Evolutionary conservation across 2,888 invertebrate species (phyloP), one percentile per base, ranked within the genome.

Genomic region (Agrenia bidenticulata): DNA sequence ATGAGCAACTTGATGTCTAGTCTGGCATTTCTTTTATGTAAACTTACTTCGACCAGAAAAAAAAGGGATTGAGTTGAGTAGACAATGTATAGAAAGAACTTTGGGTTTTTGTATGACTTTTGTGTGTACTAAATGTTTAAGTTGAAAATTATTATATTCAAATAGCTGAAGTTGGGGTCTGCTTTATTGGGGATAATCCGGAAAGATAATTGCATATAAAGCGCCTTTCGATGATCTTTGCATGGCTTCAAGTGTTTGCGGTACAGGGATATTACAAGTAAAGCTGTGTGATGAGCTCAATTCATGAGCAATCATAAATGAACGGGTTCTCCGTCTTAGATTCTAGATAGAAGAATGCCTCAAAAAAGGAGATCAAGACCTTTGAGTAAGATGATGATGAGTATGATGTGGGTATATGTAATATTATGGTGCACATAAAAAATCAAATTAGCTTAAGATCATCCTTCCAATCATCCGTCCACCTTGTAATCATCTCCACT

Each of bases 401-500:
- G 51, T 5, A 32, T 23, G 42, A 57, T 57, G 41, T 56, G 61
- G 49, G 45, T 7, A 37, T 55, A 45, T 45, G n/a, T 45, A 45
- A 45, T 45, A 19, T 15, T 5, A 60, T 49, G 49, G 62, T 57
- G 57, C 37, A 61, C 42, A 59, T 62, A 67, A 67, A 74, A 74
- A 74, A 72, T 69, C 70, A 72, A 74, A 74, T 74, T 74, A 74
- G 73, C 69, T 63, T 68, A 66, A 63, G 66, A 74, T 72, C 70
- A 64, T 62, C 66, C 65, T 67, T 64, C 70, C 73, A 70, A 70
- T 74, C 67, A 70, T 72, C 63, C 66, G 58, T 70, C 62, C 64
- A 74, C 72, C 72, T 66, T 72, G 69, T 72, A 74, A 74, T 74
- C 73, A 74, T 74, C 63, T 61, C 63, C 73, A 74, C 72, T 74